Percentiles rank a stretch among this genome's conserved stretches.
Evolutionary conservation across 2,888 invertebrate species (phyloP).

Genomic region (Clanis bilineata): DNA sequence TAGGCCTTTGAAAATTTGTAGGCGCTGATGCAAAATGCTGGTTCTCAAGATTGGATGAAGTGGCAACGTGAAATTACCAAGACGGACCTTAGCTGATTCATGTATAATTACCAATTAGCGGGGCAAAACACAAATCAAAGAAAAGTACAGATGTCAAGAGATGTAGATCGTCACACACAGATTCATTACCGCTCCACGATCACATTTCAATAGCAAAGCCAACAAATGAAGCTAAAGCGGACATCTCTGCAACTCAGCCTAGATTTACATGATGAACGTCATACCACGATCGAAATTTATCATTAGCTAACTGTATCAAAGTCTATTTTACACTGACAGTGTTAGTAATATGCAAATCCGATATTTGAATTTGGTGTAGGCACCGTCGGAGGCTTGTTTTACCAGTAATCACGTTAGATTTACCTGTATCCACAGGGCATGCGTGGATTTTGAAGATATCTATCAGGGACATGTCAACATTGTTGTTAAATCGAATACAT

Average conservation of each 20-base stretch:
- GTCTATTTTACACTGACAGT: slow-evolving; percentile 4
- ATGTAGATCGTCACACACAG: neutral
- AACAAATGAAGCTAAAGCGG: slow-evolving; percentile 8
- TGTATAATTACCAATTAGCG: too few relatives aligned
- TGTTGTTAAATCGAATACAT: slow-evolving; percentile 1
- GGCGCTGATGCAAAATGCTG: too few relatives aligned
- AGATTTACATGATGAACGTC: slow-evolving; percentile 1
- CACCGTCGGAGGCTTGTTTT: slow-evolving; percentile 30
- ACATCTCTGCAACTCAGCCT: neutral
- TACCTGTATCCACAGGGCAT: neutral
- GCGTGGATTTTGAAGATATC: neutral
- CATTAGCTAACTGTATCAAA: neutral
- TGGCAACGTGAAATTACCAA: too few relatives aligned
- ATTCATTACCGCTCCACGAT: neutral
- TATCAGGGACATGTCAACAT: neutral
- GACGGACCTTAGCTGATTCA: too few relatives aligned
- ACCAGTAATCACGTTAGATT: slow-evolving; percentile 34
- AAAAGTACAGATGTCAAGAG: too few relatives aligned
- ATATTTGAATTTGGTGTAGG: slow-evolving; percentile 37
- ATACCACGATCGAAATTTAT: neutral
- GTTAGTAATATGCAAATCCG: slow-evolving; percentile 25
- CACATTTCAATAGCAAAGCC: slow-evolving; percentile 10
- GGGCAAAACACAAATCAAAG: too few relatives aligned
- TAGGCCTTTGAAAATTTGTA: too few relatives aligned
- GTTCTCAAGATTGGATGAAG: too few relatives aligned